Evolutionary conservation across 2,888 invertebrate species (phyloP).

Genomic region (Campaea margaritaria): DNA sequence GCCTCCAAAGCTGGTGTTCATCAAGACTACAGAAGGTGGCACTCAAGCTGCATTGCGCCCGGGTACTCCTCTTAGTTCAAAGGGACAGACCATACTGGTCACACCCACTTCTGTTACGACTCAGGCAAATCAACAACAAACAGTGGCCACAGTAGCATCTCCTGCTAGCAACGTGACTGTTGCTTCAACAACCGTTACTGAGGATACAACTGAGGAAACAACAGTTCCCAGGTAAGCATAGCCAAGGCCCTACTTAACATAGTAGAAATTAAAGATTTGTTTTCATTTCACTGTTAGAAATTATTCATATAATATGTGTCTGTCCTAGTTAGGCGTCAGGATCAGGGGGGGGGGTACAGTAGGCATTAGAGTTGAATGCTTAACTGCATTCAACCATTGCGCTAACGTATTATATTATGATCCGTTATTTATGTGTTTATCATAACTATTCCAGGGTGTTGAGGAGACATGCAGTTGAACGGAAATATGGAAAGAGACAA

Average conservation of each 20-base stretch:
- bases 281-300: too few relatives aligned
- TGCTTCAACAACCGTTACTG: conserved; percentile 50
- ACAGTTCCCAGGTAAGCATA: conserved; percentile 56
- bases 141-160: conserved; percentile 34
- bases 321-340: too few relatives aligned
- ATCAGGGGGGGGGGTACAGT: too few relatives aligned
- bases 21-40: conserved; percentile 76
- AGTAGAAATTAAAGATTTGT: too few relatives aligned
- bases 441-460: conserved; percentile 59
- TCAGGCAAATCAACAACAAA: conserved; percentile 43
- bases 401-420: too few relatives aligned
- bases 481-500: conserved; percentile 77
- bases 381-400: too few relatives aligned
- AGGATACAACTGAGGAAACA: conserved; percentile 61
- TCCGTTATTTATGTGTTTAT: too few relatives aligned
- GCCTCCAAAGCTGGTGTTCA: conserved; percentile 81
- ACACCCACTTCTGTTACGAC: conserved; percentile 61
- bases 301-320: too few relatives aligned
- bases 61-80: conserved; percentile 55
- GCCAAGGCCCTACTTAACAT: too few relatives aligned
- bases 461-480: conserved; percentile 65
- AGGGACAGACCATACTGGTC: conserved; percentile 79
- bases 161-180: conserved; percentile 47
- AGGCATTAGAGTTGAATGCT: too few relatives aligned
- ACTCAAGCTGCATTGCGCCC: conserved; percentile 70